These are phyloP conservation scores for Galago senegalensis DNA, from an alignment of 2,797 vertebrate genomes.

Conservation along the genomic window DNA sequence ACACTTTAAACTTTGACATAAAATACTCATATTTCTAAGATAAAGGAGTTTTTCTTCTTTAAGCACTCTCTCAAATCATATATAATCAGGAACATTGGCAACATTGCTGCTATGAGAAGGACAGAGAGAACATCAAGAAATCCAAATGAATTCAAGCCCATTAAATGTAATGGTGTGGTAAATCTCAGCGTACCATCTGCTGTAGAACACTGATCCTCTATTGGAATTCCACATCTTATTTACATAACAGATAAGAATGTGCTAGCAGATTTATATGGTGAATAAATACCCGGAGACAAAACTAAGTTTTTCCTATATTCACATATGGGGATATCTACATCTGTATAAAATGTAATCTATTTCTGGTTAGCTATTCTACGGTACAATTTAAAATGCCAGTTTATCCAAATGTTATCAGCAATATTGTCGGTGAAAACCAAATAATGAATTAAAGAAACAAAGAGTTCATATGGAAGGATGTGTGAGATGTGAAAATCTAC, in stretches of 20 bases:
- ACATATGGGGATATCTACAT: slow-evolving; percentile 89
- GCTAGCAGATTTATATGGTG: slow-evolving; percentile 90
- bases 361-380: slow-evolving; percentile 84
- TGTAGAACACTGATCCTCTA: slow-evolving; percentile 91
- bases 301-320: slow-evolving; percentile 89
- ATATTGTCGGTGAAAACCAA: slow-evolving; percentile 42
- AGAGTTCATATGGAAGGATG: slow-evolving; percentile 65
- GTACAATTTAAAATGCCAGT: slow-evolving; percentile 79
- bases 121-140: slow-evolving; percentile 92
- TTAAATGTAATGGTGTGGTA: slow-evolving; percentile 94
- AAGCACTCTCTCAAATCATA: slow-evolving; percentile 91
- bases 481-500: slow-evolving; percentile 77
- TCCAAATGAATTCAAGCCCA: slow-evolving; percentile 93
- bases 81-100: slow-evolving; percentile 91
- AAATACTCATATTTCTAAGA: slow-evolving; percentile 90
- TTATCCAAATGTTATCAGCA: slow-evolving; percentile 81
- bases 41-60: slow-evolving; percentile 88
- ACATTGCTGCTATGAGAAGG: slow-evolving; percentile 89
- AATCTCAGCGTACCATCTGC: slow-evolving; percentile 93
- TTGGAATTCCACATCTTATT: slow-evolving; percentile 94
- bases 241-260: slow-evolving; percentile 93
- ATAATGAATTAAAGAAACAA: slow-evolving; percentile 70
- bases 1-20: slow-evolving; percentile 90
- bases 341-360: slow-evolving; percentile 86
- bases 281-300: slow-evolving; percentile 90